Evolutionary conservation across 2,888 invertebrate genomes (phyloP), one percentile per base, ranked within the genome.

Genomic region (Pelosia muscerda): DNA sequence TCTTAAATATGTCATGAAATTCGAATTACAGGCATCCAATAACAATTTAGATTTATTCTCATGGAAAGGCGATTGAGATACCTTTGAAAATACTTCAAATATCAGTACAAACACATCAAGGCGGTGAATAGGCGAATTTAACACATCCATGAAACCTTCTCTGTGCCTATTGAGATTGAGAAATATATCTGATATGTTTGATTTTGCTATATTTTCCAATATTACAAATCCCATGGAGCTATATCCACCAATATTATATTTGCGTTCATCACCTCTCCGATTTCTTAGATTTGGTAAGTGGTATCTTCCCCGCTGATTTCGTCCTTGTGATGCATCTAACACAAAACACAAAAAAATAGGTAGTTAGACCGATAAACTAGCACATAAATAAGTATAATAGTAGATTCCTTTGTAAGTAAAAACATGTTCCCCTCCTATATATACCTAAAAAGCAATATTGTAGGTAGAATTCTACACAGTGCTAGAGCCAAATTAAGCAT

Each of bases 61-160:
- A 31, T 88, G 86, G 68, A 92, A 93, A 0, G 90, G 80, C 0
- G 91, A 88, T 57, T 81, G 80, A 62, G 90, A 88, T 4, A 92
- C 79, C 86, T 92, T 94, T 3, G 89, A 84, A 67, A 95, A 74
- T 66, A 95, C 83, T 82, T 87, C 79, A n/a, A 95, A 75, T 19
- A 95, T 78, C 19, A 95, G 75, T 22, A 90, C 84, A 72, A 87
- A 88, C 26, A 89, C 72, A 78, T 95, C 95, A 3, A 74, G 77
- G 66, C 79, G 85, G 6, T 88, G 82, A 22, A 88, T 85, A 2
- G 85, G 84, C 19, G 83, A 81, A 42, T 89, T 76, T 55, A 93
- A 61, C 19, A 94, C 69, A n/a, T 88, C 82, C 22, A 84, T 75
- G 71, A 95, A 92, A 4, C 83, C 85, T 10, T 81, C 78, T 76